Evolutionary conservation across 2,888 invertebrate genomes (phyloP), one percentile per base, ranked within the genome.

Genomic region (Callyntrura sp.): DNA sequence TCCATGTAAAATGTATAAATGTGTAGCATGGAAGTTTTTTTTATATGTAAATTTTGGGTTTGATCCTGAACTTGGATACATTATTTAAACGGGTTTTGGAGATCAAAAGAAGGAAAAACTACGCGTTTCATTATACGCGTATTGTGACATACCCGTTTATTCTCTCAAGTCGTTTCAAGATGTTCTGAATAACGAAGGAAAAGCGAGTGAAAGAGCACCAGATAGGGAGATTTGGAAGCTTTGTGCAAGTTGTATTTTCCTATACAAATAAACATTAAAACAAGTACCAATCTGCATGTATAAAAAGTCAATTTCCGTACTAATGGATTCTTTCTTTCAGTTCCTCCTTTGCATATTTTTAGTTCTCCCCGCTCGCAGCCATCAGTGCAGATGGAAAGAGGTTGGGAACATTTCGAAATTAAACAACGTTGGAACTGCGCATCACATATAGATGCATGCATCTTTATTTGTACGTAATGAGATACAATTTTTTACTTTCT

Each of bases 261-360:
- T 78, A 25, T 51, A 78, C 55, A 55, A 57, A 51, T 60, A 73
- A 76, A 86, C 68, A 81, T 68, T 87, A 70, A 55, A 81, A 65
- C 78, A 70, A 87, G 87, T 62, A 87, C 43, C 81, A 87, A 87
- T 87, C 81, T 87, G 70, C 87, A 87, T 87, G 78, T 78, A 65
- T 87, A 87, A 87, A 87, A 87, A 87, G 81, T 81, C 79, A 87
- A 70, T 87, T 86, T 86, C 65, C 65, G 45, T 86, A 57, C 87
- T 87, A 87, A 87, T 87, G 87, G 87, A 87, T 62, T 81, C 68
- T 55, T 57, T 87, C 70, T 70, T 86, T 45, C 51, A 76, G 45
- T 57, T n/a, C 55, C 43, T 86, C 76, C 65, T 76, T 85, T 85
- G 23, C 60, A 60, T 85, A 82, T 82, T 82, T 82, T 48, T 65